Percentiles rank a stretch among this genome's conserved stretches.
Conservation (phyloP, 1,140 invertebrate species). For the Calliopsis andreniformis region DNA sequence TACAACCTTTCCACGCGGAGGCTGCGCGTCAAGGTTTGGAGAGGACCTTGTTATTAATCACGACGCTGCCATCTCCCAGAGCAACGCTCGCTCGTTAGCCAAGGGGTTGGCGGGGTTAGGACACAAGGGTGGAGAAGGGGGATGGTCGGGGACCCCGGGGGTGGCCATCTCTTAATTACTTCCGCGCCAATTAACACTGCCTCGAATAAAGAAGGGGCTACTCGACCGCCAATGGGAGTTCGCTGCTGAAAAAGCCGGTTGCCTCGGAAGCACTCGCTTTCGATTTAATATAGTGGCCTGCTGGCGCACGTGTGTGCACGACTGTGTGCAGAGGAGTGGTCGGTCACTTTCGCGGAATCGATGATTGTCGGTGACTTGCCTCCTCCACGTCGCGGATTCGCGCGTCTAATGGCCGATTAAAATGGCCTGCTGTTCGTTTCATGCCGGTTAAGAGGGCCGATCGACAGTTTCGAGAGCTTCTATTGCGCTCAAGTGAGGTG, state of each 20-base stretch:
- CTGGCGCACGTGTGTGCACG: not conserved
- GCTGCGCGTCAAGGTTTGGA: slow-evolving; percentile 62
- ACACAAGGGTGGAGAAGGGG: slow-evolving; percentile 31
- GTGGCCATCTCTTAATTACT: slow-evolving; percentile 79
- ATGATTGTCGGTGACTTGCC: slow-evolving; percentile 30
- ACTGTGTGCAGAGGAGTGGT: not conserved
- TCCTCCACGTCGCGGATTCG: not conserved
- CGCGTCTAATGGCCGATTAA: slow-evolving; percentile 31
- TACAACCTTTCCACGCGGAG: slow-evolving; percentile 62
- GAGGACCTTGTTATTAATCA: slow-evolving; percentile 80
- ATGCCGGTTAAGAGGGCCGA: not conserved
- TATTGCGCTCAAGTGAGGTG: too few species aligned
- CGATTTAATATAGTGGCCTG: slow-evolving; percentile 54
- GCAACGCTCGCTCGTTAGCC: slow-evolving; percentile 77
- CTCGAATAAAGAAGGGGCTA: slow-evolving; percentile 70
- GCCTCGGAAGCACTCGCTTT: slow-evolving; percentile 52
- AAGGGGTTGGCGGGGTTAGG: slow-evolving; percentile 42
- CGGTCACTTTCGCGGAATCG: slow-evolving; percentile 45
- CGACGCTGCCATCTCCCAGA: slow-evolving; percentile 75
- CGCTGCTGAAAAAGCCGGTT: slow-evolving; percentile 58
- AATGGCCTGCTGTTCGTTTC: not conserved
- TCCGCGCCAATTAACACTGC: slow-evolving; percentile 80
- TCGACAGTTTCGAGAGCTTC: too few species aligned
- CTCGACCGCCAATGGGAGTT: slow-evolving; percentile 67
- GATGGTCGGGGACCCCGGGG: slow-evolving; percentile 60